These are phyloP conservation scores for Thalpophila matura DNA, from an alignment of 2,888 invertebrate species.

Conservation along the genomic window DNA sequence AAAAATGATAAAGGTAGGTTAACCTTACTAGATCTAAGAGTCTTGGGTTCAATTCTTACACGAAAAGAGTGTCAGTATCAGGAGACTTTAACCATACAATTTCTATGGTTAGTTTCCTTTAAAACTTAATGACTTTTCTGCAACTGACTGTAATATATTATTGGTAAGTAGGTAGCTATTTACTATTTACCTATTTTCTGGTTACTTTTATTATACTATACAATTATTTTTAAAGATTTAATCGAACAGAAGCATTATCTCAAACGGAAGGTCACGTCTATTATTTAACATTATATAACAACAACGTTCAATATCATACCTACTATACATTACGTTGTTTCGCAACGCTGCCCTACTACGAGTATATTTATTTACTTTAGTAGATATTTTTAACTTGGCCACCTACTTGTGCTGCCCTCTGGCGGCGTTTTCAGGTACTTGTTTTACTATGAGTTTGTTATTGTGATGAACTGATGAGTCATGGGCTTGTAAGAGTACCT, in stretches of 20 bases:
- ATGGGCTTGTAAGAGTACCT: not conserved
- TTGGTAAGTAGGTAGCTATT: too few relatives aligned
- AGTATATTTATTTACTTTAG: constrained; percentile 33
- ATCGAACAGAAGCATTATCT: constrained; percentile 1
- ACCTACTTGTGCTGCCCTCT: constrained; percentile 45
- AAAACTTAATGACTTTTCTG: too few relatives aligned
- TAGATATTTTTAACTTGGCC: constrained; percentile 39
- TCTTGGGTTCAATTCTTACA: too few relatives aligned
- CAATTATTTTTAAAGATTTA: too few relatives aligned
- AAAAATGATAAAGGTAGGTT: too few relatives aligned
- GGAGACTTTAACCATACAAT: too few relatives aligned
- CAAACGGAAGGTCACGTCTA: not conserved
- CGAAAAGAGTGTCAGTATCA: too few relatives aligned
- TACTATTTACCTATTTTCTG: too few relatives aligned
- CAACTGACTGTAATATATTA: too few relatives aligned
- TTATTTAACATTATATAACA: constrained; percentile 10
- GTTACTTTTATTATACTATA: not conserved
- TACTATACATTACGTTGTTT: constrained; percentile 28
- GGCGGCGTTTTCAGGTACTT: constrained; percentile 4
- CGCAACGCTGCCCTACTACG: constrained; percentile 20
- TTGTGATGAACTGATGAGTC: constrained; percentile 14
- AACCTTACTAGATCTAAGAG: too few relatives aligned
- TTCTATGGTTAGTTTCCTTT: too few relatives aligned
- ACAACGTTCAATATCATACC: constrained; percentile 13
- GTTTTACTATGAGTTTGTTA: constrained; percentile 28